Conservation (phyloP, 2,797 vertebrate genomes). For the Molossus molossus region DNA sequence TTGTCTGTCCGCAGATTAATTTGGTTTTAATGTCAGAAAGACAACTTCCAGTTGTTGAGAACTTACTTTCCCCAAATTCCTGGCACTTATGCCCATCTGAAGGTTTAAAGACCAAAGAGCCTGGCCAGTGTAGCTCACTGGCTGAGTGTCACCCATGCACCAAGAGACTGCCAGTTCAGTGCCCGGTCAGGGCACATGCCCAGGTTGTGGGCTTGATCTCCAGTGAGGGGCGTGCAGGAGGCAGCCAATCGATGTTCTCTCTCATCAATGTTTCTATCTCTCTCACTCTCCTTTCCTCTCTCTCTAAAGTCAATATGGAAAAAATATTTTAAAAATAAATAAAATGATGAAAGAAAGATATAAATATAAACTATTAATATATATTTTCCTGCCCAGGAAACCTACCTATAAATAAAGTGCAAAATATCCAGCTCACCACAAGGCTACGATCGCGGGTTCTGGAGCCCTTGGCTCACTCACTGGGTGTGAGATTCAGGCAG, state of each 20-base stretch:
- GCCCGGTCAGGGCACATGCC: too few relatives aligned
- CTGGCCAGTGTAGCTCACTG: too few relatives aligned
- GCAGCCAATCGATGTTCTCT: too few relatives aligned
- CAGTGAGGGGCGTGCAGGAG: too few relatives aligned
- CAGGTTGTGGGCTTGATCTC: too few relatives aligned
- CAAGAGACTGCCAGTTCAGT: too few relatives aligned
- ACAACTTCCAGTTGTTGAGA: neutral
- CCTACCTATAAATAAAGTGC: neutral
- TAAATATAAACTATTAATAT: neutral
- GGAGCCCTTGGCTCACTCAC: neutral
- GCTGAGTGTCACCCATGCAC: too few relatives aligned
- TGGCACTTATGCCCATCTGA: neutral
- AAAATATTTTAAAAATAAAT: too few relatives aligned
- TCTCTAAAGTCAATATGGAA: too few relatives aligned
- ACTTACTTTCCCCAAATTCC: constrained; percentile 32
- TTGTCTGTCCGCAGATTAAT: neutral
- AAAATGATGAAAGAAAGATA: neutral
- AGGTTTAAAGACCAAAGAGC: neutral
- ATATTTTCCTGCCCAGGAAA: neutral
- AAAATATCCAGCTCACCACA: neutral
- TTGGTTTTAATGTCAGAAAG: neutral
- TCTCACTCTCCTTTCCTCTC: too few relatives aligned
- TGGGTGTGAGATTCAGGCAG: neutral
- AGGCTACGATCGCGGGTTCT: neutral
- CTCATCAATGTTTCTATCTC: too few relatives aligned